phyloP scores from a whole-genome alignment of 2,113 vertebrate species.

The Bos javanicus region DNA sequence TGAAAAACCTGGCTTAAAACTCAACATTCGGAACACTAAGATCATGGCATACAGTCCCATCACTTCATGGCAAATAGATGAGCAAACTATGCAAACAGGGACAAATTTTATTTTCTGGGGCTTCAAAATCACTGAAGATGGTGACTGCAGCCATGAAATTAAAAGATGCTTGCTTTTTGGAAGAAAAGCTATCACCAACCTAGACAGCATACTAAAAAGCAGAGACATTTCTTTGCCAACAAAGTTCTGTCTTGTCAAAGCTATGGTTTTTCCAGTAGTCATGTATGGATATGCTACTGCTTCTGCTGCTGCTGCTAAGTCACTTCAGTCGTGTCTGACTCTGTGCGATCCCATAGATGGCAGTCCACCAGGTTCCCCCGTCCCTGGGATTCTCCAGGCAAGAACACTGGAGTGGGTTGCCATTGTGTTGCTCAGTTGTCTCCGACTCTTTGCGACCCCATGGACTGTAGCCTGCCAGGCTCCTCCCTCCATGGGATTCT shows the following conservation, averaged over 20 bases:
- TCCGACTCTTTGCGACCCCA: no score
- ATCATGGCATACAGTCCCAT: background rate
- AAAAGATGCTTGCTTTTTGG: background rate
- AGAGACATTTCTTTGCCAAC: background rate
- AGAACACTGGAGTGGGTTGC: no score
- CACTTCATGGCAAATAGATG: background rate
- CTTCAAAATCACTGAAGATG: background rate
- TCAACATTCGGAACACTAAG: background rate
- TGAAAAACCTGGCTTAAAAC: background rate
- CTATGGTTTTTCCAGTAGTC: background rate
- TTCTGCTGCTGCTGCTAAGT: no score
- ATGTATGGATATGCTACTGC: background rate
- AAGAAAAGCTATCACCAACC: background rate
- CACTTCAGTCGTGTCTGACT: no score
- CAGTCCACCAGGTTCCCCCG: no score
- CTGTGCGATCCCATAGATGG: no score
- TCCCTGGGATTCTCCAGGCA: no score
- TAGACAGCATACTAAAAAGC: background rate
- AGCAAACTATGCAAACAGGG: background rate
- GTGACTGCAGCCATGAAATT: background rate
- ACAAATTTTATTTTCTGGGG: background rate
- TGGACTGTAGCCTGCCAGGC: no score
- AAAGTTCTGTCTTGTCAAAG: background rate
- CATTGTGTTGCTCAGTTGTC: no score
- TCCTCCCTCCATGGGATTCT: no score